A percentile compares a stretch with the other conserved stretches of the same genome.
These are phyloP conservation scores for Drosophila burlai DNA, from an alignment of 1,140 invertebrate genomes.

Conservation along the genomic window DNA sequence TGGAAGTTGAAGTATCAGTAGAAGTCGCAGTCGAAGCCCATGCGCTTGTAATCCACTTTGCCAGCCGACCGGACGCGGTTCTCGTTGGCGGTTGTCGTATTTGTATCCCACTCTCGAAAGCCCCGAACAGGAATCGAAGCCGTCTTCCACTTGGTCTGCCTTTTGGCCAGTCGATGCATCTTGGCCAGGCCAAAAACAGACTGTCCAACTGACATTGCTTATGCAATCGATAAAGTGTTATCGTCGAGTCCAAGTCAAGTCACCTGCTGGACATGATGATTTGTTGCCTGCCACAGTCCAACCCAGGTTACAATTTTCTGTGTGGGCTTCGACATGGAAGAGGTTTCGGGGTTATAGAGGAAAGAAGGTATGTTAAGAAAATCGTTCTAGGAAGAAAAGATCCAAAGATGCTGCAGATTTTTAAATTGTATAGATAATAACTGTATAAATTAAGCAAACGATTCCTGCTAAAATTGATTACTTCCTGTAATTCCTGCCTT, in stretches of 20 bases:
- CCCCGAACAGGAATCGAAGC: constrained; percentile 30
- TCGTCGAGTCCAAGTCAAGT: constrained; percentile 30
- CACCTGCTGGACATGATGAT: constrained; percentile 50
- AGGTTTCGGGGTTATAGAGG: constrained; percentile 21
- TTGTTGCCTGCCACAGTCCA: constrained; percentile 37
- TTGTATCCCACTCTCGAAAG: constrained; percentile 18
- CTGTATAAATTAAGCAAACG: not conserved
- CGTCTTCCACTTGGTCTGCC: constrained; percentile 7
- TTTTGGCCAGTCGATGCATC: constrained; percentile 12
- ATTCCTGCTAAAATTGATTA: constrained; percentile 9
- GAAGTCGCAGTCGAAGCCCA: constrained; percentile 29
- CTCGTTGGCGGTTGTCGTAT: constrained; percentile 51
- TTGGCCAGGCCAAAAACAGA: constrained; percentile 9
- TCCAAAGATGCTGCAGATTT: too few species aligned
- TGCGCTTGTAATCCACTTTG: constrained; percentile 57
- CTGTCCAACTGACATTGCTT: constrained; percentile 20
- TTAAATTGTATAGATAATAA: not conserved
- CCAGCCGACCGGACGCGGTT: constrained; percentile 57
- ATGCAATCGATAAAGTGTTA: constrained; percentile 49
- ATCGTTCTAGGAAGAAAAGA: too few species aligned
- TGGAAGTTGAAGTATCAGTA: constrained; percentile 24
- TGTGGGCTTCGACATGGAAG: constrained; percentile 31
- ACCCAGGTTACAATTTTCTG: constrained; percentile 27
- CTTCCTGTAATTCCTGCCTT: constrained; percentile 35
- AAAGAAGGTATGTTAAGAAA: not conserved